Base-by-base conservation (phyloP, 2,797 vertebrate species). In the Chaetophractus vellerosus region DNA sequence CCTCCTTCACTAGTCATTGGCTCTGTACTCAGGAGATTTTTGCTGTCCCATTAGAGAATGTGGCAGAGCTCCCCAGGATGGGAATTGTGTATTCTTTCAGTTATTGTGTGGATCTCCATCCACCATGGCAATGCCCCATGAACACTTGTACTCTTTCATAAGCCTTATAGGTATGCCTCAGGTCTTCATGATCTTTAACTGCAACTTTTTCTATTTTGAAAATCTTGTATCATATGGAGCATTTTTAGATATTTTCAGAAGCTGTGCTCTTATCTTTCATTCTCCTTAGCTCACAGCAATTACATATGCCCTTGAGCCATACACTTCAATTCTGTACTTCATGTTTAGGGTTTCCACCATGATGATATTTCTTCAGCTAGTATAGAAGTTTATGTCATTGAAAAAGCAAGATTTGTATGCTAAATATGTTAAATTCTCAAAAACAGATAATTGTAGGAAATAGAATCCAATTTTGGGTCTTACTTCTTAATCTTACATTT, bases 271-370 rank as follows among this genome's bases (percentile, higher is more conserved):
- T 86, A 64, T 66, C 52, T 88, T 69, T 88, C 45, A 48, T 93
- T 93, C 38, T 76, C 55, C 6, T 59, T 81, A 95, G 41, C n/a
- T 84, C 52, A 86, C 48, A 50, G 48, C 38, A 89, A 95, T 66
- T 86, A 81, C 75, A 78, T 33, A 75, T 89, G 88, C 41, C 82
- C 85, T 94, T 72, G 10, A 92, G 64, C 31, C 90, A 92, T 66
- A 69, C 88, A 50, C 8, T 74, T 85, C 41, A 80, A 23, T 82
- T 89, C 64, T 50, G 5, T 21, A 57, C 12, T 78, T 93, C 23
- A 52, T 45, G 26, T 90, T 93, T 84, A 82, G 28, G 24, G 80
- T 85, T 89, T 82, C 61, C 36, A 88, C 28, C 55, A 38, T 66
- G 68, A 45, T 66, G 68, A 57, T 33, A 84, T 38, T 33, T 45